phyloP scores from a whole-genome alignment of 2,888 invertebrate genomes.

The Homarus gammarus region DNA sequence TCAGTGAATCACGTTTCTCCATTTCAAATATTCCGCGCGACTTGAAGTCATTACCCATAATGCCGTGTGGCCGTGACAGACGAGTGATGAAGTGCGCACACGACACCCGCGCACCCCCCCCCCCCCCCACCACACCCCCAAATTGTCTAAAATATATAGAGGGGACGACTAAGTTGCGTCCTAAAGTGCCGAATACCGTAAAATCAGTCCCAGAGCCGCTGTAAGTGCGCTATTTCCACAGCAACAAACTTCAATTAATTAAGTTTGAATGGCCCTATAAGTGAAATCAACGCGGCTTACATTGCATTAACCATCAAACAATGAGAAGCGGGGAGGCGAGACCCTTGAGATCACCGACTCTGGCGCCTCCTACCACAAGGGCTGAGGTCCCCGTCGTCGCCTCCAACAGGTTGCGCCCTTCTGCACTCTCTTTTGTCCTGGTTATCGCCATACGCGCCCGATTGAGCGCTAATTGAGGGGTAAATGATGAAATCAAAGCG shows the following conservation, averaged over 20 bases:
- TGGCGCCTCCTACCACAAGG: conserved; percentile 23
- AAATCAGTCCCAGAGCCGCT: conserved; percentile 40
- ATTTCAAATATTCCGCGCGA: conserved; percentile 76
- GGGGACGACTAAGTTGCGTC: conserved; percentile 29
- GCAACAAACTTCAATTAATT: conserved; percentile 72
- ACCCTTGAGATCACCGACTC: not conserved
- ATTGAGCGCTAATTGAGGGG: conserved; percentile 75
- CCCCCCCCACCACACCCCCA: conserved; percentile 6
- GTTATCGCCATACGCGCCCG: conserved; percentile 71
- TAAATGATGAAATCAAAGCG: conserved; percentile 76
- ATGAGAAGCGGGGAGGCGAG: conserved; percentile 42
- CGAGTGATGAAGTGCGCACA: conserved; percentile 64
- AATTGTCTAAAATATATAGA: conserved; percentile 24
- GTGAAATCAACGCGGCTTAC: conserved; percentile 69
- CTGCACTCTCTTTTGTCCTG: conserved; percentile 58
- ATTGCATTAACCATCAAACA: conserved; percentile 71
- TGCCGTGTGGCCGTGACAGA: conserved; percentile 74
- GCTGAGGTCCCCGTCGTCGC: conserved; percentile 4
- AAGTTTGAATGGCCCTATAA: conserved; percentile 71
- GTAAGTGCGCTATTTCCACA: conserved; percentile 58
- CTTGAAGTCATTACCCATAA: conserved; percentile 76
- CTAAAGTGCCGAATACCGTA: conserved; percentile 45
- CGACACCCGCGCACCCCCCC: conserved; percentile 1
- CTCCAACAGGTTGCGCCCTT: conserved; percentile 37
- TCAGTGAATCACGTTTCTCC: conserved; percentile 66